Base-by-base conservation (phyloP, 2,888 invertebrate species). In the Podabrus alpinus region DNA sequence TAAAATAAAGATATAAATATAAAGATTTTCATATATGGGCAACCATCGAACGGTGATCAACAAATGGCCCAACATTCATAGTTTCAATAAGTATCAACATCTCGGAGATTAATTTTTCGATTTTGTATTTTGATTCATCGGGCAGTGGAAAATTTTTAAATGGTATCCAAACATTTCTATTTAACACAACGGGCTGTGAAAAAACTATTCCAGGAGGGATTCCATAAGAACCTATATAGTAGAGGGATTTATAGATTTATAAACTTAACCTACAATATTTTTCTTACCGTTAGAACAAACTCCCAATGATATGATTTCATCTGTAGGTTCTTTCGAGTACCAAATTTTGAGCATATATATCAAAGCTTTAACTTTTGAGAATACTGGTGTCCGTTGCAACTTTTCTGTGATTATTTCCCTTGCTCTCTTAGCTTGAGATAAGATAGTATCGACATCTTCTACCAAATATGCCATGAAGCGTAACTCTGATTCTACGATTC, bases 171-270 rank as follows among this genome's bases (percentile, higher is more conserved):
- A 81, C 79, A 17, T 86, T 87, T 70, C 88, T 81, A 61, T 86
- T 80, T 59, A 88, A 85, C 69, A 85, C 81, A 11, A 87, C 88
- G 7, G 91, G 91, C 83, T 92, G 91, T 0, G 91, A 91, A 86
- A 91, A 91, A 66, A 87, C 84, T 9, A 91, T 87, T 64, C 89
- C 86, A 75, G 88, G 86, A 2, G 88, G 86, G 77, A 92, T 87
- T 68, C 89, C 90, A 84, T 90, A 91, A 11, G 89, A 84, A 59
- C 91, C 91, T 90, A 79, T 10, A 66, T 68, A 29, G 61, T 69
- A 66, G 16, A 21, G 25, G 25, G 13, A 64, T 70, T 66, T n/a
- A 15, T 45, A 24, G 25, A 59, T 59, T 45, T 67, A 25, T 69
- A 19, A 13, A 29, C 7, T 59, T 24, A 68, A 62, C 64, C 4